Percentiles rank a stretch among this genome's conserved stretches.
These are phyloP conservation scores for Drosophila paranaensis DNA, from an alignment of 2,888 invertebrate species.

Conservation along the genomic window DNA sequence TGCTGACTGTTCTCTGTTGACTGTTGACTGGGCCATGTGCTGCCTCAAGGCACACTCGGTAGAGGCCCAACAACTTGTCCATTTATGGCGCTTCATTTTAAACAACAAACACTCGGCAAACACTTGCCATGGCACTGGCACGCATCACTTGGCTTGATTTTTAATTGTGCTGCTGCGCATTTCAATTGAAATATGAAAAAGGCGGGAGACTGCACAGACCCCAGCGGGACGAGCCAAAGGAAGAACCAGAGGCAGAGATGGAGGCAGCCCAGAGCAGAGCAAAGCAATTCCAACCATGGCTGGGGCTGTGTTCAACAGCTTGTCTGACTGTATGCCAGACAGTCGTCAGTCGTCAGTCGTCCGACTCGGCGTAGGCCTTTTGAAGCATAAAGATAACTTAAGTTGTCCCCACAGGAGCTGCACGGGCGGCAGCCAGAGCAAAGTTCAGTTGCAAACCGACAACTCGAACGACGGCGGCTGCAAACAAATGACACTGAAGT, in stretches of 20 bases:
- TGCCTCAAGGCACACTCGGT: conserved; percentile 47
- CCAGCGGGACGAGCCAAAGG: conserved; percentile 40
- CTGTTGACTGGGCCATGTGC: conserved; percentile 63
- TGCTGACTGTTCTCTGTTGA: conserved; percentile 26
- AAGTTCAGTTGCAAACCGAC: conserved; percentile 56
- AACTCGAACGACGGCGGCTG: conserved; percentile 44
- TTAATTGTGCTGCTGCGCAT: conserved; percentile 70
- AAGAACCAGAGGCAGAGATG: conserved; percentile 7
- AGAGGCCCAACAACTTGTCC: conserved; percentile 53
- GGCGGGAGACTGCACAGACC: conserved; percentile 32
- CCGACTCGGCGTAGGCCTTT: conserved; percentile 63
- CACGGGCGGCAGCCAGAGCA: conserved; percentile 26
- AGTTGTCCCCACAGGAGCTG: conserved; percentile 67
- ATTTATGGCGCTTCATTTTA: conserved; percentile 68
- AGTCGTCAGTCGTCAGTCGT: conserved; percentile 38
- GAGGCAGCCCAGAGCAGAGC: neutral
- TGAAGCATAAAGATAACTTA: conserved; percentile 71
- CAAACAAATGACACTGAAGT: conserved; percentile 70
- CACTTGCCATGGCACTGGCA: conserved; percentile 54
- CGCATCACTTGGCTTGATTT: conserved; percentile 69
- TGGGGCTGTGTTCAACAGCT: conserved; percentile 50
- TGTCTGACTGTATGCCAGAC: conserved; percentile 58
- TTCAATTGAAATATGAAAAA: conserved; percentile 65
- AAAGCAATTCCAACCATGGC: conserved; percentile 27
- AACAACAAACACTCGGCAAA: conserved; percentile 61